phyloP scores from a whole-genome alignment of 2,113 vertebrate species.

The Pimephales promelas region DNA sequence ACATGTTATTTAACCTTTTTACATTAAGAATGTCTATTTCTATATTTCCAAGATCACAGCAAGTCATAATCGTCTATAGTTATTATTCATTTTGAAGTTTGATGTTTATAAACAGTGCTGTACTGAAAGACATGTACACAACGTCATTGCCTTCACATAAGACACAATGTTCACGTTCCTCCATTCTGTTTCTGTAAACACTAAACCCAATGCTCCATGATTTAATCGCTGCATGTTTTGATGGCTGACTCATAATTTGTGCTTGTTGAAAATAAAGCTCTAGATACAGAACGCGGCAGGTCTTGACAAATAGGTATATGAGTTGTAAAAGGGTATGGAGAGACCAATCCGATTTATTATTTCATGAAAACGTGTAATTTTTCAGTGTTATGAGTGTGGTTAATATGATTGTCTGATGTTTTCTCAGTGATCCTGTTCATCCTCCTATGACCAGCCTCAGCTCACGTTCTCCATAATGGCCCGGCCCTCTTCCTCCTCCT shows the following conservation, averaged over 20 bases:
- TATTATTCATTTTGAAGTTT: neutral
- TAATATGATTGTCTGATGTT: neutral
- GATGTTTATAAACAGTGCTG: neutral
- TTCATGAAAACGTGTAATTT: neutral
- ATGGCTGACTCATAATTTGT: neutral
- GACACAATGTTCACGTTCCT: constrained; percentile 1
- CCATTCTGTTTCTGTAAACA: constrained; percentile 1
- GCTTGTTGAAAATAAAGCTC: neutral
- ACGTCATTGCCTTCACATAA: neutral
- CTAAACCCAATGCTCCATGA: neutral
- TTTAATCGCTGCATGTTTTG: neutral
- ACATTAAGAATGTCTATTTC: neutral
- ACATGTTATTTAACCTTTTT: neutral
- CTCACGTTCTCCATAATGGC: constrained; percentile 39
- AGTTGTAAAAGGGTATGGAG: neutral
- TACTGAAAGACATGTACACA: neutral
- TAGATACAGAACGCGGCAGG: neutral
- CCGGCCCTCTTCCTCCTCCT: neutral
- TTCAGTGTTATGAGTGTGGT: neutral
- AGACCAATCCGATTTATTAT: neutral
- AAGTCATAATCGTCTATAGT: neutral
- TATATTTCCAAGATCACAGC: neutral
- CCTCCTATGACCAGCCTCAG: neutral
- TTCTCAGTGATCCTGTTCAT: neutral
- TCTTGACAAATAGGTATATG: neutral